Evolutionary conservation across 2,797 vertebrate species (phyloP), one percentile per base, ranked within the genome.

Genomic region (Pogonophryne albipinna): DNA sequence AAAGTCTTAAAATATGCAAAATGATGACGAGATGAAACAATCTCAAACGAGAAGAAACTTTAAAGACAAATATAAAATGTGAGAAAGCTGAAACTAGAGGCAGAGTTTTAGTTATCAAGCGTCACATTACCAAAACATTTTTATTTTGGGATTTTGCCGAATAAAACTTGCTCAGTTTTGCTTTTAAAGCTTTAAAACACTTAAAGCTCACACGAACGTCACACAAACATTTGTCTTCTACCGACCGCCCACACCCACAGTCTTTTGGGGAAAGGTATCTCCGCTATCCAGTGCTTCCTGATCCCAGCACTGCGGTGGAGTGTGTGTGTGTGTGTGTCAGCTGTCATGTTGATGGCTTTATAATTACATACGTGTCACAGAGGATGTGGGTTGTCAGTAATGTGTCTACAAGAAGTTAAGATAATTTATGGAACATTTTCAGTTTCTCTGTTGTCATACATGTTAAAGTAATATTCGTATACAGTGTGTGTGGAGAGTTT

Each of bases 361-460:
- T 84, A 82, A 90, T 89, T 82, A 82, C 70, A 80, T 10, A 62
- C 31, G 60, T 79, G 71, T 85, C 76, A 83, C 78, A 88, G 87
- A 94, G 92, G 93, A 95, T 91, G 94, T 93, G 91, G 44, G 52
- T 91, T 90, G 83, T 82, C 10, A 69, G 44, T 65, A 71, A 85
- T 74, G 72, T 67, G 73, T 34, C 7, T 44, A 55, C 73, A 27
- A 27, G 66, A 83, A 34, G 69, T 61, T 56, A 71, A 75, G 64
- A 67, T 17, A 46, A 45, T 17, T 23, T 77, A 61, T 3, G 58
- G 4, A 67, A 31, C 47, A 56, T 42, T 16, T 65, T n/a, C 10
- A 59, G 44, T 73, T 60, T 64, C 17, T 79, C 68, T 50, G 47
- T 67, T 44, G 6, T 50, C 15, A 0, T 42, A 27, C 10, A 10